Percentiles rank a stretch among this genome's conserved stretches.
Evolutionary conservation across 2,113 vertebrate species (phyloP).

Genomic region (Raja brachyura): DNA sequence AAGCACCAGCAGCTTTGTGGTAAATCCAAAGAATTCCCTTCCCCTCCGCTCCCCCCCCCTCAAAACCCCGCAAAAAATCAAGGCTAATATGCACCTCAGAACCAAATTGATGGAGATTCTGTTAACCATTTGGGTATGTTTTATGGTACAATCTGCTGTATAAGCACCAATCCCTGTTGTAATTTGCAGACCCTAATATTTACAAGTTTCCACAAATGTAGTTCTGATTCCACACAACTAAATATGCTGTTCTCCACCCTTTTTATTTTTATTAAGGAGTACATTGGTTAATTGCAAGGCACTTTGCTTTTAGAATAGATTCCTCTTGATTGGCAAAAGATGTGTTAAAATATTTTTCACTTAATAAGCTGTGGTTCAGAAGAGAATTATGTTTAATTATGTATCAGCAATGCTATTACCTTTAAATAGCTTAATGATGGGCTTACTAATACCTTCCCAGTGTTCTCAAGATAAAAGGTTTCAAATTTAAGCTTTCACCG

Average conservation of each 20-base stretch:
- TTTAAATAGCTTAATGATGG: not conserved
- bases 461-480: not conserved
- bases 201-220: not conserved
- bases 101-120: no score
- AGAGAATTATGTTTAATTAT: slow-evolving; percentile 10
- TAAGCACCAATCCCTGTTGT: not conserved
- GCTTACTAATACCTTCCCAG: not conserved
- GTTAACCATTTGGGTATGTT: no score
- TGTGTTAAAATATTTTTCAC: not conserved
- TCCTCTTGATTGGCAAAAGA: not conserved
- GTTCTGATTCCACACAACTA: not conserved
- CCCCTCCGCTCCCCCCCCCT: no score
- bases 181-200: not conserved
- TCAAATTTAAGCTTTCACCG: not conserved
- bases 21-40: no score
- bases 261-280: slow-evolving; percentile 1
- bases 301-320: not conserved
- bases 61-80: no score
- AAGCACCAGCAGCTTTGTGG: no score
- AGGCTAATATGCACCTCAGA: no score
- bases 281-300: not conserved
- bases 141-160: no score
- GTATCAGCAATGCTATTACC: not conserved
- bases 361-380: not conserved
- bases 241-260: not conserved